phyloP scores from a whole-genome alignment of 2,797 vertebrate species.

The Sebastes hubbsi region DNA sequence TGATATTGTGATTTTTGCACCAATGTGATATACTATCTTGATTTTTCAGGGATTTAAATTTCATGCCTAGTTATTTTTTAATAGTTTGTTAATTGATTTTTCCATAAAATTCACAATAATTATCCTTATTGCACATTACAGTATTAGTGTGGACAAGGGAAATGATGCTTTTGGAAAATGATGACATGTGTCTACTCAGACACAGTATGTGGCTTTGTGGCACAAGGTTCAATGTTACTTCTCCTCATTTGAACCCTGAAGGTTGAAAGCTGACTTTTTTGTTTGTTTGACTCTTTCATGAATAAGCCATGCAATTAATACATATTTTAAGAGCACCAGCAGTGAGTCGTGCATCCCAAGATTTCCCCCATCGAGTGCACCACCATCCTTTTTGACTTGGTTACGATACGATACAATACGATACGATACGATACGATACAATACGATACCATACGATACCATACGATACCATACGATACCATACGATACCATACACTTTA shows the following conservation, averaged over 20 bases:
- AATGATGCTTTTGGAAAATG: background rate
- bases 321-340: background rate
- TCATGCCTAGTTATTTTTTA: background rate
- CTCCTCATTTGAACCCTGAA: background rate
- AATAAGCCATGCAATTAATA: background rate
- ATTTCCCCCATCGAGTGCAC: background rate
- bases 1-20: background rate
- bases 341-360: background rate
- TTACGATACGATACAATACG: no score
- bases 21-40: background rate
- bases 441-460: no score
- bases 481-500: no score
- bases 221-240: background rate
- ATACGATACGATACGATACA: no score
- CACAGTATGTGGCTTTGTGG: background rate
- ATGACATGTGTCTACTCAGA: background rate
- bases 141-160: background rate
- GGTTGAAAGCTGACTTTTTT: background rate
- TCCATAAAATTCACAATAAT: background rate
- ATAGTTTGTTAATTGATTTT: background rate
- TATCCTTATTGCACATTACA: background rate
- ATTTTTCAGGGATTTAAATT: background rate
- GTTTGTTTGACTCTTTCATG: no score
- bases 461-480: no score
- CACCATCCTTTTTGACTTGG: background rate